Evolutionary conservation across 2,888 invertebrate species (phyloP).

Genomic region (Aromia moschata): DNA sequence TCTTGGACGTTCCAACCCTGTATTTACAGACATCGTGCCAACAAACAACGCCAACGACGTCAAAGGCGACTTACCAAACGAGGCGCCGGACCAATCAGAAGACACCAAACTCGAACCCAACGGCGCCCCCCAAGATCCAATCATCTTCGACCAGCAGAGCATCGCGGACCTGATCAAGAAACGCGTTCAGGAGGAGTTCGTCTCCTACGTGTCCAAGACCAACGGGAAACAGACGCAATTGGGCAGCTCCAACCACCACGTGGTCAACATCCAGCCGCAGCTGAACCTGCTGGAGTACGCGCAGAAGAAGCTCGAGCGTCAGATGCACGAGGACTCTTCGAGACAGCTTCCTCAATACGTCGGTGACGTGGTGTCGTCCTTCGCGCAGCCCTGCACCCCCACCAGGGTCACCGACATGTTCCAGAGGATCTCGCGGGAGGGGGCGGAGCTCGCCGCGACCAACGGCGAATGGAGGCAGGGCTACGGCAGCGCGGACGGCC

Average conservation of each 20-base stretch:
- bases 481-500: constrained; percentile 33
- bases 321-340: not conserved
- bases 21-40: no score
- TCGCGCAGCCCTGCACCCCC: constrained; percentile 33
- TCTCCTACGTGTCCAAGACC: not conserved
- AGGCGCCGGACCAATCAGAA: no score
- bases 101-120: no score
- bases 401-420: constrained; percentile 44
- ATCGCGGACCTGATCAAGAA: constrained; percentile 15
- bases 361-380: no score
- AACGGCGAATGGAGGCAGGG: constrained; percentile 24
- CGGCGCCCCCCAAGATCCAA: no score
- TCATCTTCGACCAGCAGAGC: not conserved
- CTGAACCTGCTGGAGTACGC: constrained; percentile 34
- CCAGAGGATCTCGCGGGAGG: constrained; percentile 29
- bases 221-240: constrained; percentile 7
- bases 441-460: not conserved
- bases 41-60: no score
- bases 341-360: not conserved
- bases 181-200: constrained; percentile 7
- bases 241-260: constrained; percentile 16
- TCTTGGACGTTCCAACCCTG: no score
- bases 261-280: constrained; percentile 25
- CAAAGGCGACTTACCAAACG: no score
- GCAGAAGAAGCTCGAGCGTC: constrained; percentile 26